phyloP scores from a whole-genome alignment of 2,888 invertebrate genomes.

The Nomada lathburiana region DNA sequence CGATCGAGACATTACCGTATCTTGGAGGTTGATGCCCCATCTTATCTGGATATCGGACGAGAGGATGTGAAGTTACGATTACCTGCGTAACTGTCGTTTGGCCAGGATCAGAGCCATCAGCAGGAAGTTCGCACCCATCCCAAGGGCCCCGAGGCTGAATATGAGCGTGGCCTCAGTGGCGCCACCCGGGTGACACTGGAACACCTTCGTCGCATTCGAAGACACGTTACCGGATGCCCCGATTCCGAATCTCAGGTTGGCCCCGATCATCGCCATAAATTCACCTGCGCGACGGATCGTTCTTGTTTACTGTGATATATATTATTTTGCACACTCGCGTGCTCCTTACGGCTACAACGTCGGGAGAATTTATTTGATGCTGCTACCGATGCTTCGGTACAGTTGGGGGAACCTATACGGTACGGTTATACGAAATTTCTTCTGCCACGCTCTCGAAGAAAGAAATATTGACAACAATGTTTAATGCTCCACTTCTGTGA shows the following conservation, averaged over 20 bases:
- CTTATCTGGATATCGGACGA: too few species aligned
- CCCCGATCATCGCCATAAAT: conserved; percentile 92
- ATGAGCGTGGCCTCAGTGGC: conserved; percentile 92
- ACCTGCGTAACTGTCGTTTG: conserved; percentile 92
- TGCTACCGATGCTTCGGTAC: too few species aligned
- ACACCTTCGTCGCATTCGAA: conserved; percentile 89
- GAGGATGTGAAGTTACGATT: conserved; percentile 49
- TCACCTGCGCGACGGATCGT: conserved; percentile 85
- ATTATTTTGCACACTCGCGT: neutral
- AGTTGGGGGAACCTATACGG: too few species aligned
- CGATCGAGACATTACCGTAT: too few species aligned
- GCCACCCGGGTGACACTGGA: conserved; percentile 93
- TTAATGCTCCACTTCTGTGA: too few species aligned
- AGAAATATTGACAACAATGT: too few species aligned
- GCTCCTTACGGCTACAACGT: too few species aligned
- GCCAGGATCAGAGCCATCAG: conserved; percentile 93
- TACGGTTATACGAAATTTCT: too few species aligned
- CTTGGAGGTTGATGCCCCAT: too few species aligned
- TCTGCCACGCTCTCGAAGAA: too few species aligned
- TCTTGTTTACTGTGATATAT: neutral
- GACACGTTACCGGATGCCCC: conserved; percentile 89
- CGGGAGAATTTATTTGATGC: too few species aligned
- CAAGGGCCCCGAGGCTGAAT: conserved; percentile 90
- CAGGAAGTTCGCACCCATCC: conserved; percentile 92
- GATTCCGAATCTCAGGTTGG: conserved; percentile 90